Percentiles rank a stretch among this genome's conserved stretches.
phyloP scores from a whole-genome alignment of 2,113 vertebrate genomes.

The Pica pica region DNA sequence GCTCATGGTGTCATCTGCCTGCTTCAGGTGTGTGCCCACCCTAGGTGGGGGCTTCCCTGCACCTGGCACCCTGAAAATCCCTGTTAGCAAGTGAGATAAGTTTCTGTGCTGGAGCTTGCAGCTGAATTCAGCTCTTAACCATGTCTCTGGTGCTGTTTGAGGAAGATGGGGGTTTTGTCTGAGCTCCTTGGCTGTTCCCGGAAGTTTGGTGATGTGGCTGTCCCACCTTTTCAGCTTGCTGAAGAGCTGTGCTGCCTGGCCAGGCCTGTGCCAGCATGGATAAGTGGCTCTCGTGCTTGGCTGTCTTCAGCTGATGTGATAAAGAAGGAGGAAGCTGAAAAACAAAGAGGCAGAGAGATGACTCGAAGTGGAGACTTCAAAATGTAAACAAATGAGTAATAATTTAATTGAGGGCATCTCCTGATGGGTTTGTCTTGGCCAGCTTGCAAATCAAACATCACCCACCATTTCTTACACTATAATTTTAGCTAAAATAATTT shows the following conservation, averaged over 20 bases:
- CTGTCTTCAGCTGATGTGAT: not conserved
- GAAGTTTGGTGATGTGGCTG: not conserved
- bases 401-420: not conserved
- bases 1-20: accelerated
- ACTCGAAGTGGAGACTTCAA: not conserved
- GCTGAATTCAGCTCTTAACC: not conserved
- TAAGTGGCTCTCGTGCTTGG: not conserved
- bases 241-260: not conserved
- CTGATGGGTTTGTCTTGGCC: not conserved
- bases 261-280: not conserved
- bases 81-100: not conserved
- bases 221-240: not conserved
- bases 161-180: not conserved
- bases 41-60: not conserved
- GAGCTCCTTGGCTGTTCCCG: not conserved
- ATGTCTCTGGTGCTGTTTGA: accelerated
- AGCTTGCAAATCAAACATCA: not conserved
- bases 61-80: not conserved
- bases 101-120: not conserved
- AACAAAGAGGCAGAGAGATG: not conserved
- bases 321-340: not conserved
- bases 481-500: not conserved
- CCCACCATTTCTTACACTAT: not conserved
- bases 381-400: not conserved
- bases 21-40: not conserved